Conservation (phyloP, 2,797 vertebrate genomes). For the Acropternis orthonyx region DNA sequence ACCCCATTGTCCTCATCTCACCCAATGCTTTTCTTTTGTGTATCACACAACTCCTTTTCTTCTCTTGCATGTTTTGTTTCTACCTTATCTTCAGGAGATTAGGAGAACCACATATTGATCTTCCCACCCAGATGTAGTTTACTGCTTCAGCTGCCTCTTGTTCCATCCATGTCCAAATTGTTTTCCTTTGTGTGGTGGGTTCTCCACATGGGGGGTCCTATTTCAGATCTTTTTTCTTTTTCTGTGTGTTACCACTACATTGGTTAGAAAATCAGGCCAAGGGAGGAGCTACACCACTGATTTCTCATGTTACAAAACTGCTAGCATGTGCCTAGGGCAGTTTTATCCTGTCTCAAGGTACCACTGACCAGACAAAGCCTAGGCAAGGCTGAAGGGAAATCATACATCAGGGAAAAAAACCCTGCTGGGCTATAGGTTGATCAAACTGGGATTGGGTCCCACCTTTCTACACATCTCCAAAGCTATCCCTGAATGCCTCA, state of each 20-base stretch:
- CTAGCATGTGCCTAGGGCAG: background rate
- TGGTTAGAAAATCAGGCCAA: background rate
- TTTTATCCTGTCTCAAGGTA: background rate
- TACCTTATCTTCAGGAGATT: background rate
- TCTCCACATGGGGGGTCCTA: rapidly evolving
- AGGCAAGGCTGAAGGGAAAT: no score
- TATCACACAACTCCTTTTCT: background rate
- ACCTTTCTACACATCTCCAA: background rate
- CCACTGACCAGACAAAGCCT: background rate
- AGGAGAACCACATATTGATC: background rate
- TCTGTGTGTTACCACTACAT: background rate
- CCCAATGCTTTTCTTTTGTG: background rate
- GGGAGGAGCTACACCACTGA: background rate
- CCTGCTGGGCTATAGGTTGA: no score
- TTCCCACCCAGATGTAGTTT: background rate
- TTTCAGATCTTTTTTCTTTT: background rate
- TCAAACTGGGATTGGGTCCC: no score
- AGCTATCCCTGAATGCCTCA: background rate
- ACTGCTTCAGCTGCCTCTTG: background rate
- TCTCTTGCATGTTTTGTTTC: background rate
- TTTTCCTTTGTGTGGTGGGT: background rate
- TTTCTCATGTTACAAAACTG: background rate
- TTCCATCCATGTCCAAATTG: background rate
- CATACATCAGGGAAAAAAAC: no score
- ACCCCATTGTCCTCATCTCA: background rate